phyloP scores from a whole-genome alignment of 2,113 vertebrate genomes.

The Cyphomyrus plagiostoma region DNA sequence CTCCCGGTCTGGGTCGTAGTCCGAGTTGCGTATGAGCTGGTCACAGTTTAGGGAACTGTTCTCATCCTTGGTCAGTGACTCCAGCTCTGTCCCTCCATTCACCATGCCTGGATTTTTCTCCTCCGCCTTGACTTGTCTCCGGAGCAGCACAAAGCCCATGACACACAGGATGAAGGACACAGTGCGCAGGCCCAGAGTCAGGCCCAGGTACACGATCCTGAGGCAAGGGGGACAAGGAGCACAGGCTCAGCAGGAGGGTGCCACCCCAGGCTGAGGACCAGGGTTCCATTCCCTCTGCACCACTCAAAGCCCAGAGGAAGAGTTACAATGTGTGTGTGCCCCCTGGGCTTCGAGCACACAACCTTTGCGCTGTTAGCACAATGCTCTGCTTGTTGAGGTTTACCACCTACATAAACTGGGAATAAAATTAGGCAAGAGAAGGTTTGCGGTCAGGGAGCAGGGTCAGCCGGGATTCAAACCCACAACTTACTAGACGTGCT shows the following conservation, averaged over 20 bases:
- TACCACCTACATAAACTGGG: background rate
- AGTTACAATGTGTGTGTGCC: background rate
- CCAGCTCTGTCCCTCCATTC: constrained; percentile 54
- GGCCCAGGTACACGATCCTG: constrained; percentile 78
- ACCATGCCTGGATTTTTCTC: constrained; percentile 41
- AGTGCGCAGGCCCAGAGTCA: constrained; percentile 71
- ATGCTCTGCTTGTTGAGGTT: background rate
- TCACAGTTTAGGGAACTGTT: constrained; percentile 51
- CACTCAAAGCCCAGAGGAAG: background rate
- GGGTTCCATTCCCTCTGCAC: background rate
- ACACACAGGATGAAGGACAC: constrained; percentile 71
- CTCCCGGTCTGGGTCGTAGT: constrained; percentile 69
- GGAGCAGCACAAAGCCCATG: constrained; percentile 68
- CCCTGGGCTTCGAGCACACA: background rate
- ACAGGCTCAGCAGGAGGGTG: background rate
- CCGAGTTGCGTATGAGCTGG: constrained; percentile 50
- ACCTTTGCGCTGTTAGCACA: background rate
- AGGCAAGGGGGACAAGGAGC: background rate
- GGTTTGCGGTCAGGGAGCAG: background rate
- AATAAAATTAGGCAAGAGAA: background rate
- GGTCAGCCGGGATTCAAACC: background rate
- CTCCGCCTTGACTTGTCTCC: constrained; percentile 56
- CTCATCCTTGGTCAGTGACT: constrained; percentile 62
- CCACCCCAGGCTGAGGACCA: background rate
- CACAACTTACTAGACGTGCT: background rate